Evolutionary conservation across 2,797 vertebrate species (phyloP).

Genomic region (Urocyon cinereoargenteus): DNA sequence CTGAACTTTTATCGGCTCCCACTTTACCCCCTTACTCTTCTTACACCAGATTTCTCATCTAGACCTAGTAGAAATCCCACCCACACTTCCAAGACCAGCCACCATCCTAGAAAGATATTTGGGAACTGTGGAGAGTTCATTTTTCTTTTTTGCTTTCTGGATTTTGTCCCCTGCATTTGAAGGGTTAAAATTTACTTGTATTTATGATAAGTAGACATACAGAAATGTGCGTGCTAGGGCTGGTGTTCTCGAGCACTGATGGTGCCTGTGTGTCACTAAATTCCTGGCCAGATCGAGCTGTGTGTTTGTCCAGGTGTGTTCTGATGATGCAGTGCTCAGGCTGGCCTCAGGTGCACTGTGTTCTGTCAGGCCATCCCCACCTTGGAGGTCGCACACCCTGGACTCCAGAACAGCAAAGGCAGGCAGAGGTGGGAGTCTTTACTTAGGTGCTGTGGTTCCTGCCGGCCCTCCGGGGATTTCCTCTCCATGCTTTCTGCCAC

Average conservation of each 20-base stretch:
- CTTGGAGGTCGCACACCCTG: accelerated
- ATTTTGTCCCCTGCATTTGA: not conserved
- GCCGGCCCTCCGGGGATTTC: accelerated
- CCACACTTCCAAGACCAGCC: not conserved
- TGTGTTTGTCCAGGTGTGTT: not conserved
- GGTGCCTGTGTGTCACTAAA: too few species aligned
- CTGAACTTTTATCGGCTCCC: not conserved
- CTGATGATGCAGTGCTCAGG: not conserved
- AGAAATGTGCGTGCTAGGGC: not conserved
- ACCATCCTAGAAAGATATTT: not conserved
- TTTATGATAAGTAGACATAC: not conserved
- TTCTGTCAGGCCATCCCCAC: not conserved
- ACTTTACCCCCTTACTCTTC: not conserved
- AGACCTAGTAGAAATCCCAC: not conserved
- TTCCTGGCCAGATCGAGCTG: not conserved
- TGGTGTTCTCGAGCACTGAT: not conserved
- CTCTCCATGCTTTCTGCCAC: not conserved
- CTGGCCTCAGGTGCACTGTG: accelerated
- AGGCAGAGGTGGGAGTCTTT: too few species aligned
- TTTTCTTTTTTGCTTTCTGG: not conserved
- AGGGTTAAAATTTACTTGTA: not conserved
- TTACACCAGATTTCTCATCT: not conserved
- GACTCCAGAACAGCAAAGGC: not conserved
- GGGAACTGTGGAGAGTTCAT: not conserved
- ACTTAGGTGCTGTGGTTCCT: accelerated